These are phyloP conservation scores for Rhabdomys pumilio DNA, from an alignment of 2,797 vertebrate species.

Conservation along the genomic window DNA sequence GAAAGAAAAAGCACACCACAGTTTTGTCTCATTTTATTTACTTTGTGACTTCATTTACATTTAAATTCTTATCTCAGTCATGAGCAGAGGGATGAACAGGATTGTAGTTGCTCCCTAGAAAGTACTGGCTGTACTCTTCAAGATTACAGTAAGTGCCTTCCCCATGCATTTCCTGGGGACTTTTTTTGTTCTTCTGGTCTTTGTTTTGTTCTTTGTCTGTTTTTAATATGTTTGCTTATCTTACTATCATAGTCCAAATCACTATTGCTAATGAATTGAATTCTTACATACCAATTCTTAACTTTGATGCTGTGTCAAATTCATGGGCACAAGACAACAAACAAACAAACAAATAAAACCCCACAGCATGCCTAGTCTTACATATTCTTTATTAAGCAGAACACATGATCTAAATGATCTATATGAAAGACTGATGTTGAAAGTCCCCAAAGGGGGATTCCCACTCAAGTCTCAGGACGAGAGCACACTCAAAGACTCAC, in stretches of 20 bases:
- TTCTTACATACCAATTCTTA: slow-evolving; percentile 41
- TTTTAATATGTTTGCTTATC: neutral
- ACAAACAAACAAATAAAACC: neutral
- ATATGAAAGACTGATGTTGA: neutral
- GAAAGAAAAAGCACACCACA: slow-evolving; percentile 28
- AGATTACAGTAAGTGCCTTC: slow-evolving; percentile 3
- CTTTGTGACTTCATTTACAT: neutral
- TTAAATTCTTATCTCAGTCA: neutral
- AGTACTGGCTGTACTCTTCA: neutral
- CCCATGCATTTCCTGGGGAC: neutral
- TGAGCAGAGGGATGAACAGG: slow-evolving; percentile 13
- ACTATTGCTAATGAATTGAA: neutral
- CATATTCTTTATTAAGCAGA: slow-evolving; percentile 27
- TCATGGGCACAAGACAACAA: neutral
- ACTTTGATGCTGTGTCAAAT: slow-evolving; percentile 14
- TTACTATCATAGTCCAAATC: slow-evolving; percentile 9
- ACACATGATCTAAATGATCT: neutral
- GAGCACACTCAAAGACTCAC: no score
- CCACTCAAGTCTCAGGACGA: no score
- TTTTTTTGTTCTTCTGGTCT: neutral
- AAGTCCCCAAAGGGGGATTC: no score
- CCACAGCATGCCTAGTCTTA: neutral
- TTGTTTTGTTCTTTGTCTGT: neutral
- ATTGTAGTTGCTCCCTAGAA: slow-evolving; percentile 9
- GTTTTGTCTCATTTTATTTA: neutral